Base-by-base conservation (phyloP, 2,888 invertebrate species). In the Shargacucullia verbasci region DNA sequence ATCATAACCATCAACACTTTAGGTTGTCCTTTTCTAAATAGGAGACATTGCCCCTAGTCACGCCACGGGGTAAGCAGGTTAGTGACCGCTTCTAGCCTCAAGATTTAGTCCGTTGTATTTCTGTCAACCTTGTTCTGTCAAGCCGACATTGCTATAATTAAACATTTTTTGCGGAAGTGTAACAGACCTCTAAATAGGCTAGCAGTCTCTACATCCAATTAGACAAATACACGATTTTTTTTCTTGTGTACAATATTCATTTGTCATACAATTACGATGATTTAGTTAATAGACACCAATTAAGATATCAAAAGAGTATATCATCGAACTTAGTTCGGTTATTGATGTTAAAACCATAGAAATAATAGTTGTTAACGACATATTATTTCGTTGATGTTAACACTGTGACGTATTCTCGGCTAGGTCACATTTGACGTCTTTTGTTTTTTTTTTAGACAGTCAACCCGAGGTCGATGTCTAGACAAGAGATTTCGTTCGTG, bases 361-460 rank as follows among this genome's bases (percentile, higher is more conserved):
- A n/a, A n/a, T n/a, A n/a, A n/a, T n/a, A n/a, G n/a, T n/a, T n/a
- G n/a, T n/a, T n/a, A n/a, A n/a, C n/a, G n/a, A n/a, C n/a, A n/a
- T n/a, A n/a, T n/a, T n/a, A n/a, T 27, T 3, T 5, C 27, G 27
- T 27, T 5, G 27, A 7, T 27, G 27, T n/a, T n/a, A n/a, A n/a
- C n/a, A 27, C 27, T 2, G 29, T 55, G 61, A 62, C 47, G 56
- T 48, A 56, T 50, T 33, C 12, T 35, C 14, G 41, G 27, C 34
- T 49, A 66, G 67, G 67, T 54, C 67, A 31, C 40, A 15, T 37
- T 43, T 66, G 59, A 71, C 65, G 65, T 63, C 41, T 33, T 25
- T 8, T 29, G 29, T 20, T 52, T 44, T 70, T 48, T 11, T 39
- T 20, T 29, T 52, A 9, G 11, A 3, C 50, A 33, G 35, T 43